Evolutionary conservation across 2,888 invertebrate genomes (phyloP).

Genomic region (Chorisops tibialis): DNA sequence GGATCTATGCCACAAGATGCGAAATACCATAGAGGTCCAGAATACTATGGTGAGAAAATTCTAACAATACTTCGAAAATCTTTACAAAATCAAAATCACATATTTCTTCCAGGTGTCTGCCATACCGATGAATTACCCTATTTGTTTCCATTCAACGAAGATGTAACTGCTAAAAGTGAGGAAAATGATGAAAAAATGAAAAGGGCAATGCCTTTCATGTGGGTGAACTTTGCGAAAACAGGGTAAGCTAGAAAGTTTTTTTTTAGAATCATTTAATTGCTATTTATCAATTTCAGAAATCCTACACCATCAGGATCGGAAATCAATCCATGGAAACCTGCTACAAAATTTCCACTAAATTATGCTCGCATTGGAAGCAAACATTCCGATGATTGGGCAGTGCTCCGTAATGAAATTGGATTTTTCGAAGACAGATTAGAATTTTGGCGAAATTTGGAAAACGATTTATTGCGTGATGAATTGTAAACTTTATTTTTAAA

Average conservation of each 20-base stretch:
- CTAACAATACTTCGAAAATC: neutral
- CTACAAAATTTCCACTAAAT: no score
- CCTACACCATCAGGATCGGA: no score
- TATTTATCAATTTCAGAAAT: no score
- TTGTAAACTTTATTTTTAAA: no score
- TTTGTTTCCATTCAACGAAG: neutral
- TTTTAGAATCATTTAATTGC: no score
- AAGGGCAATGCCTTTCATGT: neutral
- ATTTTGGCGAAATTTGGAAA: no score
- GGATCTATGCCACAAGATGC: neutral
- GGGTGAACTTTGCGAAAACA: constrained; percentile 10
- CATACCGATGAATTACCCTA: constrained; percentile 10
- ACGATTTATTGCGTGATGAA: no score
- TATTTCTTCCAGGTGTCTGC: constrained; percentile 5
- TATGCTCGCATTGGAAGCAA: no score
- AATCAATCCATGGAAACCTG: no score
- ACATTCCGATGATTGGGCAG: no score
- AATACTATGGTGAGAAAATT: constrained; percentile 3
- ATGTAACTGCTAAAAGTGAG: neutral
- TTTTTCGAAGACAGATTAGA: no score
- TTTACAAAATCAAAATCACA: neutral
- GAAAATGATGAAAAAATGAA: constrained; percentile 7
- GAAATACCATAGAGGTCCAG: neutral
- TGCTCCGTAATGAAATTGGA: no score
- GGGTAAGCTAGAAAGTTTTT: neutral